Evolutionary conservation across 2,888 invertebrate species (phyloP).

Genomic region (Monopis laevigella): DNA sequence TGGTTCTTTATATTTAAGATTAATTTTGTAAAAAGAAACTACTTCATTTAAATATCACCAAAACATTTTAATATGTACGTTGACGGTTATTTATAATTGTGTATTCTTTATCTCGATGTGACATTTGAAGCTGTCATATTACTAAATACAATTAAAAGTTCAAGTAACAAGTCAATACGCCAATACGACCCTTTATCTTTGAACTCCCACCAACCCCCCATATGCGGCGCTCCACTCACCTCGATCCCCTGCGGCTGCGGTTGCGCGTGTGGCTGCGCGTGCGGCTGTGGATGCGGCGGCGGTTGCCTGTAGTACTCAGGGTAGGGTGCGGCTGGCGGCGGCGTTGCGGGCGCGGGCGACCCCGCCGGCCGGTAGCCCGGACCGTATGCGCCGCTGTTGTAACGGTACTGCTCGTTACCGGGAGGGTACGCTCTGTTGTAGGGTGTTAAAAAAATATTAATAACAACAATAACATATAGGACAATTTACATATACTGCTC

Average conservation of each 20-base stretch:
- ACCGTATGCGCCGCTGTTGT: slow-evolving; percentile 23
- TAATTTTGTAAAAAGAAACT: too few species aligned
- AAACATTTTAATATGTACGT: too few species aligned
- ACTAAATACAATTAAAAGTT: too few species aligned
- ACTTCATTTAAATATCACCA: too few species aligned
- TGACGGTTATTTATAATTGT: too few species aligned
- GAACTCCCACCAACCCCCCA: background rate
- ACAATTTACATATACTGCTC: too few species aligned
- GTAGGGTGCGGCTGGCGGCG: slow-evolving; percentile 25
- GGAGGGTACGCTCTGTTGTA: background rate
- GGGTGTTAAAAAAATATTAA: background rate
- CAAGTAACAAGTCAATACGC: too few species aligned
- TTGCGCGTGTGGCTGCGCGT: background rate
- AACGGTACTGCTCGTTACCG: slow-evolving; percentile 12
- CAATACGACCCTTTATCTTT: too few species aligned
- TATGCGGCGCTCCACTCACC: background rate
- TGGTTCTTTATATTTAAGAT: too few species aligned
- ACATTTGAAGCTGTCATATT: too few species aligned
- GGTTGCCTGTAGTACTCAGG: slow-evolving; percentile 33
- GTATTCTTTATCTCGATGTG: too few species aligned
- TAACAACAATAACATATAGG: background rate
- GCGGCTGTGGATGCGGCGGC: slow-evolving; percentile 18
- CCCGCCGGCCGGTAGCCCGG: slow-evolving; percentile 17
- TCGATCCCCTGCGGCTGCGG: slow-evolving; percentile 4
- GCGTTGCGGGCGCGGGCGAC: slow-evolving; percentile 40